These are phyloP conservation scores for Pandemis cinnamomeana DNA, from an alignment of 2,888 invertebrate genomes.

Conservation along the genomic window DNA sequence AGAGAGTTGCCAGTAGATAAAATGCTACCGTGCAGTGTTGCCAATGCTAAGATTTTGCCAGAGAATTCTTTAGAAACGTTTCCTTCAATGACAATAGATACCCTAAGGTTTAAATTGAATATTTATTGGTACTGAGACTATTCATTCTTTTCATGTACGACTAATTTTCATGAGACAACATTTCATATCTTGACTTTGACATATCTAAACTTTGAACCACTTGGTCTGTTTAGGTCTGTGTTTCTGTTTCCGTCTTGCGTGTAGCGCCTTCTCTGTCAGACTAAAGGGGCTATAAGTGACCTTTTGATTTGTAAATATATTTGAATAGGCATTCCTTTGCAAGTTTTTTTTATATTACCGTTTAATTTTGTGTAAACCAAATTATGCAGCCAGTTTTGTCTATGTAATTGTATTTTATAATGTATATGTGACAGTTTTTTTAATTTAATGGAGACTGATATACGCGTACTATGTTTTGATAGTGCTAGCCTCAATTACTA, in stretches of 20 bases:
- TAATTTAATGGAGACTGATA: conserved; percentile 25
- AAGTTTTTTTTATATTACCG: conserved; percentile 56
- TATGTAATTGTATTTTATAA: conserved; percentile 49
- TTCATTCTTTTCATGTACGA: conserved; percentile 42
- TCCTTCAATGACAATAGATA: conserved; percentile 57
- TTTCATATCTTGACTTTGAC: conserved; percentile 41
- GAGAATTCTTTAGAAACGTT: conserved; percentile 46
- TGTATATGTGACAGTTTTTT: conserved; percentile 41
- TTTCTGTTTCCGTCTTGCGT: neutral
- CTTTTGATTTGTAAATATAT: conserved; percentile 43
- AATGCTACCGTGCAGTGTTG: conserved; percentile 68
- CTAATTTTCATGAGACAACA: conserved; percentile 40
- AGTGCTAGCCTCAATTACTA: no score
- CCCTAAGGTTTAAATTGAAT: conserved; percentile 53
- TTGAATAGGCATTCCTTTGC: conserved; percentile 55
- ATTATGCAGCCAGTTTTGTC: conserved; percentile 69
- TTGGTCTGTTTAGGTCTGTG: neutral
- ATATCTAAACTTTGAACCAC: conserved; percentile 37
- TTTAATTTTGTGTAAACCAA: conserved; percentile 62
- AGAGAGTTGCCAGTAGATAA: conserved; percentile 62
- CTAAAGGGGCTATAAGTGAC: neutral
- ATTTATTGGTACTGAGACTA: conserved; percentile 24
- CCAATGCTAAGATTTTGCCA: conserved; percentile 63
- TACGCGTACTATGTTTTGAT: neutral
- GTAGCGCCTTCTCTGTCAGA: neutral